Base-by-base conservation (phyloP, 1,140 invertebrate species). In the Hormaphis cornu region DNA sequence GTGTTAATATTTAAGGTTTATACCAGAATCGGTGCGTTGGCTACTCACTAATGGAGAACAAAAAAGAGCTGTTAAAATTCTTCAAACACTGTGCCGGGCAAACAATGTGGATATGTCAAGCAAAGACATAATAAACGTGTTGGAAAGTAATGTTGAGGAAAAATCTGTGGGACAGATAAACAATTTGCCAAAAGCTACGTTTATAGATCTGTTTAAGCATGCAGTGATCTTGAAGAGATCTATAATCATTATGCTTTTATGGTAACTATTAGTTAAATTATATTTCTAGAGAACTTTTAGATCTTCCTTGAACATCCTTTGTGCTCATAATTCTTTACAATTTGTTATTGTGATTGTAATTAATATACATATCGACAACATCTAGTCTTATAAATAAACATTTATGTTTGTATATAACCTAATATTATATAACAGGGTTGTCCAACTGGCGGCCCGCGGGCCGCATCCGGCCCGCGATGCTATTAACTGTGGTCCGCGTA, bases 21-120 rank as follows among this genome's bases (percentile, higher is more conserved):
- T 91, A 75, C 90, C 90, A 3, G 90, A 92, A 77, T 91, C 89
- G 5, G 85, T 86, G 1, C 82, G 90, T 71, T 93, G 90, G 90
- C 76, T 92, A 16, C 76, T 92, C 24, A 85, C 86, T 3, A 88
- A 90, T 77, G 87, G 86, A n/a, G 81, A 85, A 30, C 79, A 81
- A 16, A 82, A 86, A 16, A 85, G 89, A 78, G 89, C 89, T 0
- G 84, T 87, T 30, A 79, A 79, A 58, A 80, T 88, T 4, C 80
- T 93, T 2, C 82, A 86, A 73, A 83, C 81, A 69, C 88, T 87
- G 1, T 87, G 88, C 0, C 83, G 80, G 52, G 84, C 84, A 75
- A 89, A 89, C 75, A 83, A 84, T 69, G 82, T 86, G 8, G 76
- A 80, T 1, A 78, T 89, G 24, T 76, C 82, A 0, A 78, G 79